phyloP scores from a whole-genome alignment of 2,113 vertebrate species.

The Telmatochromis sp. region DNA sequence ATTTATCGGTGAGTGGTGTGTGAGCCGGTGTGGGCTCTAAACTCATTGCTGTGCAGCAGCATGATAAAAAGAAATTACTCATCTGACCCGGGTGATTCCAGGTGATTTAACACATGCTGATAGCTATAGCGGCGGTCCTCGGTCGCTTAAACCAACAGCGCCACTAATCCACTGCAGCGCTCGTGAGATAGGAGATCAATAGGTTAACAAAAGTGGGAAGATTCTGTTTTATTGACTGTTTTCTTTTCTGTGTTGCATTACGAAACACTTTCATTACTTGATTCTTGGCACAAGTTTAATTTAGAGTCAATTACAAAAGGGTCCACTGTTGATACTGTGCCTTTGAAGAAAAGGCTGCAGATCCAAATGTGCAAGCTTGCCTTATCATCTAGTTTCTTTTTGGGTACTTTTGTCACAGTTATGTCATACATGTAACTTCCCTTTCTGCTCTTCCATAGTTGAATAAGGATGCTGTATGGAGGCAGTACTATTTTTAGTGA shows the following conservation, averaged over 20 bases:
- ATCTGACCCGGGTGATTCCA: conserved; percentile 56
- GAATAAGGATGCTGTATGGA: background rate
- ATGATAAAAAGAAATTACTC: conserved; percentile 50
- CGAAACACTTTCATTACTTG: background rate
- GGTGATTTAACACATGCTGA: conserved; percentile 8
- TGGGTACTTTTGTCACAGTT: background rate
- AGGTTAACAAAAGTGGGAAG: background rate
- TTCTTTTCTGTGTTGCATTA: background rate
- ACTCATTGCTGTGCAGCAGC: conserved; percentile 33
- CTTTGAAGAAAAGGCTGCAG: background rate
- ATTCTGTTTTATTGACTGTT: background rate
- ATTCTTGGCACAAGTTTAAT: background rate
- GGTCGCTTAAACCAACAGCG: background rate
- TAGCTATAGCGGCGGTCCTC: background rate
- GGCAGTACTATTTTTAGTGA: background rate
- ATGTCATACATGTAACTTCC: background rate
- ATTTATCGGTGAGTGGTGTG: background rate
- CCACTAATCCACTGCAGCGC: background rate
- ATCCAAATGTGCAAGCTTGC: background rate
- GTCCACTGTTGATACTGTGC: background rate
- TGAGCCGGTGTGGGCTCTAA: conserved; percentile 16
- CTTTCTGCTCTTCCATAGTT: background rate
- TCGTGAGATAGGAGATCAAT: background rate
- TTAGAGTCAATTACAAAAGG: background rate
- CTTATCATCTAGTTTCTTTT: background rate